Evolutionary conservation across 2,888 invertebrate genomes (phyloP), one percentile per base, ranked within the genome.

Genomic region (Macrophya alboannulata): DNA sequence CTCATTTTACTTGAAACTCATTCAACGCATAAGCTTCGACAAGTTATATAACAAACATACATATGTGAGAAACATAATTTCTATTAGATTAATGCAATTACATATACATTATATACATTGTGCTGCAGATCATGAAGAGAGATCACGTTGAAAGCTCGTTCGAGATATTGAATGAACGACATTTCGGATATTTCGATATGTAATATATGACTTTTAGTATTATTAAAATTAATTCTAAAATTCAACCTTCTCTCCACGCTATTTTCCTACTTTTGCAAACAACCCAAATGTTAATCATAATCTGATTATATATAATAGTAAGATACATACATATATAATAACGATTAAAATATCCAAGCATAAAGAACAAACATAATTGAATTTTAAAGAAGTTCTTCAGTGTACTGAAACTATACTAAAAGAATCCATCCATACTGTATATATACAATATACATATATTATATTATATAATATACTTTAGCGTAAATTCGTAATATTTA

Each of bases 181-280:
- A 68, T 37, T 37, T 68, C 68, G 68, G 37, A 68, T 68, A 37
- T 68, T 68, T 37, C 37, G 37, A 37, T 68, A 17, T 81, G 43
- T 81, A 62, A 43, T 21, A 74, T 25, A 21, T 10, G 10, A 74
- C 45, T 59, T 51, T 55, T 79, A 59, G 55, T 37, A 37, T 21
- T 59, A 43, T 81, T 62, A 55, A 62, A 40, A 62, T 62, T n/a
- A 21, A 59, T 81, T 81, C 77, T 48, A 51, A 77, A 55, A 77
- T 51, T 77, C 77, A 31, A 77, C 17, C 15, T 77, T 31, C n/a
- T 62, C 62, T 43, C 59, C 62, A 21, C 88, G 90, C 89, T 91
- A 90, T 91, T 92, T 91, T 91, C 91, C 89, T 91, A 91, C 90
- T 91, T 91, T 91, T 91, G 88, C 90, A 90, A 62, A 62, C 59